Conservation (phyloP, 2,888 invertebrate genomes). For the Cremastinae sp. region DNA sequence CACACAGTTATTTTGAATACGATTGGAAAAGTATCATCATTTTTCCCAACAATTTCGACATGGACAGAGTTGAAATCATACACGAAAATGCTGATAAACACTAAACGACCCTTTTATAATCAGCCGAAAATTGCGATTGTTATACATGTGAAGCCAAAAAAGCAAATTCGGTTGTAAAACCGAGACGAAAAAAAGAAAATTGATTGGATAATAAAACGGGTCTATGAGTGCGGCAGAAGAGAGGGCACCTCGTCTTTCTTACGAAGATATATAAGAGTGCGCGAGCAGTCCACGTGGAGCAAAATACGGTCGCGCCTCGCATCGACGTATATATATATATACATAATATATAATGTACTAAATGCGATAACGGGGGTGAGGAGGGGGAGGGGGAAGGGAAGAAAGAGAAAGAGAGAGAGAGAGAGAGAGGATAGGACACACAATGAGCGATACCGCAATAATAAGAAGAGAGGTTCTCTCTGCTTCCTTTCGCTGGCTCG, state of each 20-base stretch:
- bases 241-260: constrained; percentile 51
- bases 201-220: constrained; percentile 41
- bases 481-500: constrained; percentile 47
- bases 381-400: constrained; percentile 16
- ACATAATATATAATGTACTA: too few relatives aligned
- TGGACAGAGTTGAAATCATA: too few relatives aligned
- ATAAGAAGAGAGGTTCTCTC: constrained; percentile 50
- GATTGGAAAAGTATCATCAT: too few relatives aligned
- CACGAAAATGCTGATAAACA: too few relatives aligned
- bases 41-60: too few relatives aligned
- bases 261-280: too few relatives aligned
- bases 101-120: too few relatives aligned
- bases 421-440: constrained; percentile 61
- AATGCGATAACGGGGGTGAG: too few relatives aligned
- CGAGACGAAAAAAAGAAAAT: not conserved
- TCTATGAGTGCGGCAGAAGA: constrained; percentile 30
- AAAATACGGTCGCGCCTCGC: constrained; percentile 10
- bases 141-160: too few relatives aligned
- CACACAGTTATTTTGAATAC: too few relatives aligned
- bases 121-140: too few relatives aligned
- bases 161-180: not conserved
- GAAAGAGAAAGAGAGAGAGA: constrained; percentile 42
- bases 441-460: constrained; percentile 63
- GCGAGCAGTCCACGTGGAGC: constrained; percentile 26
- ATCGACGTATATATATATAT: too few relatives aligned